Evolutionary conservation across 2,797 vertebrate species (phyloP).

Genomic region (Phalanger gymnotis): DNA sequence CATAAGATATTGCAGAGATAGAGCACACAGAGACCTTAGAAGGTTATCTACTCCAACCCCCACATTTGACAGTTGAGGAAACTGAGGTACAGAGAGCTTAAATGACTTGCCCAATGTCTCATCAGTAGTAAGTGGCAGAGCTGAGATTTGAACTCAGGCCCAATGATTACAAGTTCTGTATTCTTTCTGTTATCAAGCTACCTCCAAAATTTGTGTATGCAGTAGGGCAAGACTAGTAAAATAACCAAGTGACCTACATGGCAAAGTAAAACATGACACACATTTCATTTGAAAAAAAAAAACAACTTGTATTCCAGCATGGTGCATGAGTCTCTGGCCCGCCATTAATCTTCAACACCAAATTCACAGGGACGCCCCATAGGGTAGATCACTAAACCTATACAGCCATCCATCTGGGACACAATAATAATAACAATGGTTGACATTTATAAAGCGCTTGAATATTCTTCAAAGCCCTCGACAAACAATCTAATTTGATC

Average conservation of each 20-base stretch:
- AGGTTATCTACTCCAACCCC: background rate
- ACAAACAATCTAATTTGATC: background rate
- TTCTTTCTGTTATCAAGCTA: background rate
- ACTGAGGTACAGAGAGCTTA: background rate
- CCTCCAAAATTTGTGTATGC: constrained; percentile 35
- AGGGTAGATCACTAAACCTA: constrained; percentile 63
- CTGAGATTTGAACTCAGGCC: background rate
- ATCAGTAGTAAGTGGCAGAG: background rate
- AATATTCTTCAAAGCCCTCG: background rate
- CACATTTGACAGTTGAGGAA: background rate
- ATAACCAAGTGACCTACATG: constrained; percentile 52
- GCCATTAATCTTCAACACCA: constrained; percentile 67
- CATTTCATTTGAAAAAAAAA: constrained; percentile 5
- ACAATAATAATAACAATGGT: constrained; percentile 21
- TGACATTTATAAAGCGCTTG: background rate
- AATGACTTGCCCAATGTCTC: background rate
- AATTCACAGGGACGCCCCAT: constrained; percentile 45
- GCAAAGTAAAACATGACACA: background rate
- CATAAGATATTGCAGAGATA: background rate
- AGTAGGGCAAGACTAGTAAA: constrained; percentile 43
- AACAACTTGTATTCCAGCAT: constrained; percentile 53
- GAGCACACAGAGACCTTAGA: background rate
- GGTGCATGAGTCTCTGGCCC: constrained; percentile 64
- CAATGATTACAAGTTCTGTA: background rate
- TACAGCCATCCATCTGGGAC: constrained; percentile 9